Base-by-base conservation (phyloP, 2,888 invertebrate species). In the Drosophila robusta region DNA sequence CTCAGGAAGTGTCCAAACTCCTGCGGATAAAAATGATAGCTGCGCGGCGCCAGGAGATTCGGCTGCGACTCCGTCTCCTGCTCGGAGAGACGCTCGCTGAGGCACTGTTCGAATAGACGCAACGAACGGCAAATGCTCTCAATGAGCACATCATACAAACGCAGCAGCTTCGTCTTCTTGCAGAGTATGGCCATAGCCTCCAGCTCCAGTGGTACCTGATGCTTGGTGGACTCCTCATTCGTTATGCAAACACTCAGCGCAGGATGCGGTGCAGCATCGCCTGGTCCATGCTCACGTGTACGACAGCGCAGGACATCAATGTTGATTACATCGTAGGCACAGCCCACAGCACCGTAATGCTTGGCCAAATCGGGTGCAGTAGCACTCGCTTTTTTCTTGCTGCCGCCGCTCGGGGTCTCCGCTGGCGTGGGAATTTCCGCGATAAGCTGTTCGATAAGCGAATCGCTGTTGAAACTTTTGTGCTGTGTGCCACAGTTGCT, bases 1-100 rank as follows among this genome's bases (percentile, higher is more conserved):
- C 97, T 96, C 18, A 97, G 90, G 82, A 97, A 95, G 91, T 97
- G 96, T 1, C 96, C 96, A 81, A 96, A 94, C 72, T 94, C 94
- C 70, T 80, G 82, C 0, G 92, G 91, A 69, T 86, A 94, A 90
- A 96, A 97, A 91, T 98, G 97, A 90, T 95, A 95, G 45, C 95
- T 94, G 12, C 71, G 85, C 2, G 92, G 93, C 75, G 80, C 90
- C 78, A 83, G 65, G 74, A 87, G 83, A 71, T 80, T 78, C 4
- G 77, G 58, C 0, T 61, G 41, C 12, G 12, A 8, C 0, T 12
- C 32, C 9, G 50, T 9, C 8, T 89, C 90, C 29, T 72, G 74
- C 11, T 90, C 88, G 6, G 78, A 76, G 16, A 95, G 90, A 89
- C 95, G 94, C 77, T 94, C 93, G 26, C 94, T 90, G 47, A 96